Evolutionary conservation across 2,888 invertebrate species (phyloP).

Genomic region (Plagodis pulveraria): DNA sequence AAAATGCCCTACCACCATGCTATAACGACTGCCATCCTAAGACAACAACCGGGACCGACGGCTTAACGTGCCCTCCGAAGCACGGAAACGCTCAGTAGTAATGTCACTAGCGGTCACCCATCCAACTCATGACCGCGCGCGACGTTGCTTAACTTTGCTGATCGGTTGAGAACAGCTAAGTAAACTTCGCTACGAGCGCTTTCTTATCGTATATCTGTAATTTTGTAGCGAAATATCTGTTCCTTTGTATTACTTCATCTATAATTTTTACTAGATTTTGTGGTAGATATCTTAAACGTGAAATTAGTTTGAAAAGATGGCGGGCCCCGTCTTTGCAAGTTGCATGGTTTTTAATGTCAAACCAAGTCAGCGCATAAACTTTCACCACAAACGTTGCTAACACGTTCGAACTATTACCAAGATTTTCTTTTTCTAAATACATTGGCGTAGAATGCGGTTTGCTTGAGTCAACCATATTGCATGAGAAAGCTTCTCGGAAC

Average conservation of each 20-base stretch:
- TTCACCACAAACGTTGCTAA: neutral
- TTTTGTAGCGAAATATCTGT: constrained; percentile 1
- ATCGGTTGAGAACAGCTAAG: no score
- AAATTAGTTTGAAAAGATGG: neutral
- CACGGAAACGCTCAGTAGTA: no score
- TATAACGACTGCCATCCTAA: no score
- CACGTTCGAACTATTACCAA: neutral
- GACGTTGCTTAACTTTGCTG: no score
- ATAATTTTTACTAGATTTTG: neutral
- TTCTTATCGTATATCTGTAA: no score
- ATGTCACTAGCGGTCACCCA: no score
- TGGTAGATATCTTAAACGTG: no score
- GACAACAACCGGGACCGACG: no score
- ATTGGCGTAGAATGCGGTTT: constrained; percentile 2
- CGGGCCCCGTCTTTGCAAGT: neutral
- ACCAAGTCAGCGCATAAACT: neutral
- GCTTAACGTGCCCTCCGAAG: no score
- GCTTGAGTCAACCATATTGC: constrained; percentile 2
- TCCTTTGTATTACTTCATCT: neutral
- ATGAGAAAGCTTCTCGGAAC: neutral
- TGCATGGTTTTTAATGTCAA: neutral
- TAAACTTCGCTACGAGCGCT: no score
- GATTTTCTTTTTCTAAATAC: neutral
- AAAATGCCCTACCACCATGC: no score
- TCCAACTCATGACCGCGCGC: no score